These are phyloP conservation scores for Peromyscus leucopus DNA, from an alignment of 2,113 vertebrate genomes.

Conservation along the genomic window DNA sequence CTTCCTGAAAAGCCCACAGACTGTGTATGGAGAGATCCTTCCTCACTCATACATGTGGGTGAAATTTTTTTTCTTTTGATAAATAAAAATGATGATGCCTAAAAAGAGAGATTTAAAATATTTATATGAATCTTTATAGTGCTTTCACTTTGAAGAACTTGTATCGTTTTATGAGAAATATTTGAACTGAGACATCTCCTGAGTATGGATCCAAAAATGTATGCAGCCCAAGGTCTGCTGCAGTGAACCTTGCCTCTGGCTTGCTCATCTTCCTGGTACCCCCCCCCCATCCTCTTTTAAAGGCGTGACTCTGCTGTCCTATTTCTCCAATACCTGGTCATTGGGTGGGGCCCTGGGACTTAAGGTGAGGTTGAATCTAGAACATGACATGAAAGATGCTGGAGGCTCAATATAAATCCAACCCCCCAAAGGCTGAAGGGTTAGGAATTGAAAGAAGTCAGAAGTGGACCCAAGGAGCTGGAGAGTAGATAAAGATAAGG, in stretches of 20 bases:
- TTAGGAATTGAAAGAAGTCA: background rate
- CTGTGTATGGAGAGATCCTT: background rate
- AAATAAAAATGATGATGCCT: background rate
- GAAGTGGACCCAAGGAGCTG: background rate
- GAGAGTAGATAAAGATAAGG: background rate
- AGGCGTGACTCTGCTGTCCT: background rate
- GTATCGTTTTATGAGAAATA: conserved; percentile 19
- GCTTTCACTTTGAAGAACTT: conserved; percentile 51
- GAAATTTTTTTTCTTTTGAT: conserved; percentile 32
- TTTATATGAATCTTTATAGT: background rate
- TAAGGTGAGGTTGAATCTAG: background rate
- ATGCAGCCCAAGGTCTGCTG: background rate
- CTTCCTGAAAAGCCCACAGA: background rate
- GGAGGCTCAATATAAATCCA: background rate
- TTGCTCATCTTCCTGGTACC: background rate
- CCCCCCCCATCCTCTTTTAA: no score
- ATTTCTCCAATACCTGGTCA: background rate
- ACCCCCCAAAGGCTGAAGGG: background rate
- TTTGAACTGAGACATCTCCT: conserved; percentile 31
- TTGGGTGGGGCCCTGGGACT: background rate
- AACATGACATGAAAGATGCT: background rate
- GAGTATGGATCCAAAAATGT: conserved; percentile 1
- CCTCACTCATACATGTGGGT: background rate
- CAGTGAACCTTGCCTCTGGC: background rate
- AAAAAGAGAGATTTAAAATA: conserved; percentile 15